A percentile compares a stretch with the other conserved stretches of the same genome.
Evolutionary conservation across 2,113 vertebrate species (phyloP).

Genomic region (Sinocyclocheilus grahami): DNA sequence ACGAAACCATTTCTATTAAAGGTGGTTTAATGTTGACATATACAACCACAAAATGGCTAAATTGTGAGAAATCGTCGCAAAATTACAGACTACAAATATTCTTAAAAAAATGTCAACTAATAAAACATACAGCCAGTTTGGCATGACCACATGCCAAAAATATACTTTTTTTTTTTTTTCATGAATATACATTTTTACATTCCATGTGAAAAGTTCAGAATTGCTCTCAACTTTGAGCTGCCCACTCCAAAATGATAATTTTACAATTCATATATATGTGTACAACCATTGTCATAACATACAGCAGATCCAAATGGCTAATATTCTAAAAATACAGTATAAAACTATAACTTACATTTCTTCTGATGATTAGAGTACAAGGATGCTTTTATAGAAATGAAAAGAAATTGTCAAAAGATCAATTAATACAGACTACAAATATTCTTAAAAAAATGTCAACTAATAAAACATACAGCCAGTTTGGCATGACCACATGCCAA

Average conservation of each 20-base stretch:
- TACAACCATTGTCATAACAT: constrained; percentile 66
- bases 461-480: too few relatives aligned
- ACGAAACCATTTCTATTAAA: constrained; percentile 8
- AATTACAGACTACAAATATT: constrained; percentile 27
- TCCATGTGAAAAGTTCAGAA: constrained; percentile 62
- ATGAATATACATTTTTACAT: constrained; percentile 69
- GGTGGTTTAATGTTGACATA: constrained; percentile 40
- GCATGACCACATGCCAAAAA: constrained; percentile 59
- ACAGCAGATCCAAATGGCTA: constrained; percentile 74
- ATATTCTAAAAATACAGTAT: constrained; percentile 61
- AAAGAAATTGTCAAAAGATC: constrained; percentile 40
- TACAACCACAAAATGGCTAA: constrained; percentile 32
- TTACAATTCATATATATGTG: constrained; percentile 69
- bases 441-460: too few relatives aligned
- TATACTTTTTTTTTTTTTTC: constrained; percentile 52
- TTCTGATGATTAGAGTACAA: constrained; percentile 47
- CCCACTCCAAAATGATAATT: constrained; percentile 77
- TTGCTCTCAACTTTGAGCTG: constrained; percentile 72
- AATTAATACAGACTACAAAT: too few relatives aligned
- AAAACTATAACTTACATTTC: constrained; percentile 62
- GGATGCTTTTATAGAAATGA: constrained; percentile 38
- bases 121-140: constrained; percentile 61
- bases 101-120: constrained; percentile 47
- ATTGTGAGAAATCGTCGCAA: constrained; percentile 29
- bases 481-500: too few relatives aligned